These are phyloP conservation scores for Agriotes lineatus DNA, from an alignment of 2,888 invertebrate genomes.

Conservation along the genomic window DNA sequence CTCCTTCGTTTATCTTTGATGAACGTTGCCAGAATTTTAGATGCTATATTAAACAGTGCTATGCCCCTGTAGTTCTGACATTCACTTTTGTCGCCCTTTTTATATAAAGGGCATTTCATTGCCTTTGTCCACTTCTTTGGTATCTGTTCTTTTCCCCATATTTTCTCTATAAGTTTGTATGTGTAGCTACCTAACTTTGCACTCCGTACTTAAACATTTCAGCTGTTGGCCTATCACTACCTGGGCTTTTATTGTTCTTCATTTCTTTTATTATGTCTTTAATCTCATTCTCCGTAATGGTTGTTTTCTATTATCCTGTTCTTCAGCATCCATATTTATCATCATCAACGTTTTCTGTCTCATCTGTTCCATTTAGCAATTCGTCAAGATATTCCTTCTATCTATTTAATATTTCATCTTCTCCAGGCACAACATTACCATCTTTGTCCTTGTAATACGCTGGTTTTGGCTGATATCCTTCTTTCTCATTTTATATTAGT, in stretches of 20 bases:
- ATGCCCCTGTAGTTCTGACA: not conserved
- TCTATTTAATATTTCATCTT: constrained; percentile 1
- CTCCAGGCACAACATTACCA: not conserved
- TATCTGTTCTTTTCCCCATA: not conserved
- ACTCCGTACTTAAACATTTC: not conserved
- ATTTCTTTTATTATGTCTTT: not conserved
- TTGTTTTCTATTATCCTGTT: not conserved
- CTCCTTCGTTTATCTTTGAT: not conserved
- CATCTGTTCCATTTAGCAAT: not conserved
- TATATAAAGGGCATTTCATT: not conserved
- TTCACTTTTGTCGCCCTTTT: constrained; percentile 1
- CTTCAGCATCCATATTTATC: not conserved
- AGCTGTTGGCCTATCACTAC: not conserved
- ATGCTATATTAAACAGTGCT: not conserved
- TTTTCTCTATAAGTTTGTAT: not conserved
- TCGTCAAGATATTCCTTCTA: not conserved
- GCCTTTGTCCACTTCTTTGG: not conserved
- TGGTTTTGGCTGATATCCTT: not conserved
- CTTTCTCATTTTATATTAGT: not conserved
- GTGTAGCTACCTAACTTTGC: not conserved
- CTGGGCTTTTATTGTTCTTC: constrained; percentile 2
- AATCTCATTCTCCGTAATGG: not conserved
- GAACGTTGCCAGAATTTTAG: not conserved
- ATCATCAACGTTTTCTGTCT: not conserved
- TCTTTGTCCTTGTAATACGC: constrained; percentile 2